These are phyloP conservation scores for Rhodophaea formosa DNA, from an alignment of 2,888 invertebrate genomes.

Conservation along the genomic window DNA sequence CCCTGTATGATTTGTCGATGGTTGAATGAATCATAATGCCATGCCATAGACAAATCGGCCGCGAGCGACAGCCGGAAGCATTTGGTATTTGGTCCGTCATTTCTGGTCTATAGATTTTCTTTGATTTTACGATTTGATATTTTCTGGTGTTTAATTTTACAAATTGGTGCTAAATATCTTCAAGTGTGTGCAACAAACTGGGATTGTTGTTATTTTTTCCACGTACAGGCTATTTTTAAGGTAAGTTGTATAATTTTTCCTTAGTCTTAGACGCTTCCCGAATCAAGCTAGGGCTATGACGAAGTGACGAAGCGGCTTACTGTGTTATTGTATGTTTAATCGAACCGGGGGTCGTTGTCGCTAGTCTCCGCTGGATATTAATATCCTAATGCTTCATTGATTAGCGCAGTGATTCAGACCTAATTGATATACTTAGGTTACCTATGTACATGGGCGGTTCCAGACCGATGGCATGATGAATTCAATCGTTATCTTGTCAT, in stretches of 20 bases:
- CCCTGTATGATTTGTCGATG: too few species aligned
- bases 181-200: conserved; percentile 27
- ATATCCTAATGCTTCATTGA: conserved; percentile 36
- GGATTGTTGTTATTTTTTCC: conserved; percentile 29
- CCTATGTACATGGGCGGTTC: conserved; percentile 33
- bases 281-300: conserved; percentile 46
- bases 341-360: conserved; percentile 32
- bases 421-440: neutral
- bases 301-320: conserved; percentile 64
- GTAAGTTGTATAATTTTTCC: conserved; percentile 38
- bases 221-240: conserved; percentile 28
- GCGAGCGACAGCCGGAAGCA: conserved; percentile 48
- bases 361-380: conserved; percentile 37
- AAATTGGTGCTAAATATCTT: conserved; percentile 36
- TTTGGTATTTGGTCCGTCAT: conserved; percentile 47
- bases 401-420: conserved; percentile 21
- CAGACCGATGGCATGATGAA: conserved; percentile 27
- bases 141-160: conserved; percentile 34
- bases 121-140: conserved; percentile 40
- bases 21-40: too few species aligned
- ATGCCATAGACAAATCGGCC: neutral
- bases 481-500: neutral
- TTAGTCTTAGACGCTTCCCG: conserved; percentile 26
- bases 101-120: conserved; percentile 59
- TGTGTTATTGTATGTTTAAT: conserved; percentile 42